Evolutionary conservation across 1,140 invertebrate species (phyloP).

Genomic region (Saxidomus purpurata): DNA sequence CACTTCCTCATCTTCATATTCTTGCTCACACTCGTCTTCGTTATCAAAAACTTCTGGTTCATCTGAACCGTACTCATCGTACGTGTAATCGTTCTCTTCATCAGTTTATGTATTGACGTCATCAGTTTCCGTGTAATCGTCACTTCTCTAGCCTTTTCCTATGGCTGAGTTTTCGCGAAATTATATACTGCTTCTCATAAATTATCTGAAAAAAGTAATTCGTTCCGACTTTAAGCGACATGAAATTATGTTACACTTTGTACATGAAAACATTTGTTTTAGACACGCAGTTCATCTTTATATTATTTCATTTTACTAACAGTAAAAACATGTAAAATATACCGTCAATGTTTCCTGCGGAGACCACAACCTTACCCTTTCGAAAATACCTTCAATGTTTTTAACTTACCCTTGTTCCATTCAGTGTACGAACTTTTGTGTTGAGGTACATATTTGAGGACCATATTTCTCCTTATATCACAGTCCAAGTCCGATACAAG

Average conservation of each 20-base stretch:
- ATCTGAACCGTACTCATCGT: not conserved
- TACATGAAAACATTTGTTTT: no score
- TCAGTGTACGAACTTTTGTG: conserved; percentile 93
- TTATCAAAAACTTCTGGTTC: conserved; percentile 4
- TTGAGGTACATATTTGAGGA: conserved; percentile 95
- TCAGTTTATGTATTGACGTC: conserved; percentile 14
- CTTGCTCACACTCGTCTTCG: not conserved
- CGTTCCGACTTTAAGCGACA: no score
- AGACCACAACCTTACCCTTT: no score
- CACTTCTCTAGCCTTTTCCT: conserved; percentile 90
- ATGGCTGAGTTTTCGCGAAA: conserved; percentile 95
- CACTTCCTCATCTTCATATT: conserved; percentile 2
- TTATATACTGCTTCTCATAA: no score
- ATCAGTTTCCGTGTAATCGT: not conserved
- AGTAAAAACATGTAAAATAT: no score
- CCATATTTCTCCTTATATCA: conserved; percentile 90
- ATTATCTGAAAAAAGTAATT: no score
- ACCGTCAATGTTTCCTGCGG: no score
- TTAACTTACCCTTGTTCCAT: conserved; percentile 94
- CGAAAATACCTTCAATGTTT: no score
- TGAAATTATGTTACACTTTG: no score
- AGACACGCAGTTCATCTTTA: no score
- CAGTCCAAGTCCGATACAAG: conserved; percentile 88
- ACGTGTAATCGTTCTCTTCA: not conserved
- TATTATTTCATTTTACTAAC: no score